phyloP scores from a whole-genome alignment of 1,140 invertebrate genomes.

The Drosophila obscura region DNA sequence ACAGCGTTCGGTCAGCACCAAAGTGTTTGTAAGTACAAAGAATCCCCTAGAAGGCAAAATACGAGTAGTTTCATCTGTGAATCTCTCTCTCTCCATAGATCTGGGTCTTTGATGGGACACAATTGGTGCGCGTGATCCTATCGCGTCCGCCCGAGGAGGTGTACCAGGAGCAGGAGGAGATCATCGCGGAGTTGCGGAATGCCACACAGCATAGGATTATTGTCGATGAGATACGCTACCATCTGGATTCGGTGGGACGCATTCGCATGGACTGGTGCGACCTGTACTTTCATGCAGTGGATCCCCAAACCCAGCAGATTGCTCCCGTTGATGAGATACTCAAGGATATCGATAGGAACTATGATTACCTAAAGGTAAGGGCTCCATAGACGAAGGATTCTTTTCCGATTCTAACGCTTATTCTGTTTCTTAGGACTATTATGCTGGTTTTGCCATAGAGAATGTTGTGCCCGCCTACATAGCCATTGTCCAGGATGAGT shows the following conservation, averaged over 20 bases:
- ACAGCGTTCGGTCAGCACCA: slow-evolving; percentile 89
- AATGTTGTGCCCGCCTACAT: slow-evolving; percentile 90
- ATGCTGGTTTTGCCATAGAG: slow-evolving; percentile 90
- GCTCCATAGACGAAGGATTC: too few relatives aligned
- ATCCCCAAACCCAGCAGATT: slow-evolving; percentile 90
- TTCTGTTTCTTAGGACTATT: slow-evolving; percentile 69
- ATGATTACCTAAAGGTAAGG: slow-evolving; percentile 90
- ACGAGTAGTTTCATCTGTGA: not conserved
- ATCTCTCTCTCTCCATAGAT: slow-evolving; percentile 84
- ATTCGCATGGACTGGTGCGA: slow-evolving; percentile 92
- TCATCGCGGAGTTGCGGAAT: slow-evolving; percentile 89
- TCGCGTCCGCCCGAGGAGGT: slow-evolving; percentile 90
- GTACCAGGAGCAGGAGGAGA: slow-evolving; percentile 88
- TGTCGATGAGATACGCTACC: slow-evolving; percentile 91
- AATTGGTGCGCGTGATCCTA: slow-evolving; percentile 91
- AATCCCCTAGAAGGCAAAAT: not conserved
- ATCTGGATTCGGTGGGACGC: slow-evolving; percentile 88
- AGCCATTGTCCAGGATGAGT: slow-evolving; percentile 87
- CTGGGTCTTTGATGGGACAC: slow-evolving; percentile 92
- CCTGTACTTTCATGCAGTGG: slow-evolving; percentile 93
- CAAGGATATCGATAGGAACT: slow-evolving; percentile 93
- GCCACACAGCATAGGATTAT: slow-evolving; percentile 91
- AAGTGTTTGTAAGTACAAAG: slow-evolving; percentile 89
- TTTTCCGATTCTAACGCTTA: not conserved
- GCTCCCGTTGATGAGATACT: slow-evolving; percentile 91